Percentiles rank a stretch among this genome's conserved stretches.
phyloP scores from a whole-genome alignment of 2,888 invertebrate species.

The Hypomecis punctinalis region DNA sequence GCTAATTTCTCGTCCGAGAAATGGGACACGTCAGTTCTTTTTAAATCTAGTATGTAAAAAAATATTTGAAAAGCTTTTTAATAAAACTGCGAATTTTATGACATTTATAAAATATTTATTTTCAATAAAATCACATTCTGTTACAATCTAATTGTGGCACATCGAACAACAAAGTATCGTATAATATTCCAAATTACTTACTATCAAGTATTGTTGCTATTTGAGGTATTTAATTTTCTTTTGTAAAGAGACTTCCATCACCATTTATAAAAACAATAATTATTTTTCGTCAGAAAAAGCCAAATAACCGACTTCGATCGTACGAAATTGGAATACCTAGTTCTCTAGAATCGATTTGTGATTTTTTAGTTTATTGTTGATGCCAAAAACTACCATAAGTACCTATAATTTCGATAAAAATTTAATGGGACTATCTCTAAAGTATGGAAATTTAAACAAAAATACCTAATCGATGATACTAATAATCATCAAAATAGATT shows the following conservation, averaged over 20 bases:
- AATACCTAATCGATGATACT: too few relatives aligned
- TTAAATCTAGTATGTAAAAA: too few relatives aligned
- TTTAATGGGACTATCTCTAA: too few relatives aligned
- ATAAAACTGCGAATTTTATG: conserved; percentile 39
- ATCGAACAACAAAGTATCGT: conserved; percentile 71
- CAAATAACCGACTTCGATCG: not conserved
- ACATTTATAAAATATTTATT: conserved; percentile 84
- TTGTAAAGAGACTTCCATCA: conserved; percentile 26
- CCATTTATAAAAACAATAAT: not conserved
- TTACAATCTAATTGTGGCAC: conserved; percentile 80
- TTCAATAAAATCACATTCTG: conserved; percentile 78
- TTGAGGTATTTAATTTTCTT: conserved; percentile 64
- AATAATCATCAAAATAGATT: too few relatives aligned
- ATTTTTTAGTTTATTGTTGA: too few relatives aligned
- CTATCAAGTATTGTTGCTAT: conserved; percentile 42
- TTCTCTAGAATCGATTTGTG: not conserved
- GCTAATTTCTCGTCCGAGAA: too few relatives aligned
- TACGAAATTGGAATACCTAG: not conserved
- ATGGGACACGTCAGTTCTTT: too few relatives aligned
- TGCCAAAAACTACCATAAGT: too few relatives aligned
- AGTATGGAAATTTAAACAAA: too few relatives aligned
- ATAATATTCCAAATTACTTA: conserved; percentile 35
- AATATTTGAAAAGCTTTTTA: not conserved
- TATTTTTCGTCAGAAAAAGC: not conserved
- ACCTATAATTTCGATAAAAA: too few relatives aligned